Evolutionary conservation across 2,113 vertebrate species (phyloP).

Genomic region (Nothobranchius furzeri): DNA sequence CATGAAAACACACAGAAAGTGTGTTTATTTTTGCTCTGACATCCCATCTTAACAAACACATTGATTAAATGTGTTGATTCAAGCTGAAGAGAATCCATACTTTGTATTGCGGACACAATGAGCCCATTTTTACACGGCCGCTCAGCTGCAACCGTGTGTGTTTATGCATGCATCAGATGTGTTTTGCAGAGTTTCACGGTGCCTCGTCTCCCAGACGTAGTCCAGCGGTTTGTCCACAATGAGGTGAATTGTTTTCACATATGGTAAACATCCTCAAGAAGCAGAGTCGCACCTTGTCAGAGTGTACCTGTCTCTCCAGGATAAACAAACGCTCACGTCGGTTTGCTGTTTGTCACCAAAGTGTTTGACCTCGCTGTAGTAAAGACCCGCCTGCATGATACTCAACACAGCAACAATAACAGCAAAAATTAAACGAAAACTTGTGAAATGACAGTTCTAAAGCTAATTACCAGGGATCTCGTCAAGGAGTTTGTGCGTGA

Average conservation of each 20-base stretch:
- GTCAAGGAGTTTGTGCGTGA: too few relatives aligned
- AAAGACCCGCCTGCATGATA: conserved; percentile 20
- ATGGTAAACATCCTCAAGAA: conserved; percentile 67
- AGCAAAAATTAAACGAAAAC: conserved; percentile 1
- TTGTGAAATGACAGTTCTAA: conserved; percentile 14
- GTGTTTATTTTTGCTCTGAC: conserved; percentile 55
- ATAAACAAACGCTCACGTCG: conserved; percentile 21
- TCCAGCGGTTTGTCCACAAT: conserved; percentile 64
- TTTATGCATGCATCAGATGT: conserved; percentile 23
- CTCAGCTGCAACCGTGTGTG: conserved; percentile 19
- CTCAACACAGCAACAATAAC: conserved; percentile 2
- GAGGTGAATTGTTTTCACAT: conserved; percentile 68
- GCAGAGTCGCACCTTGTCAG: conserved; percentile 31
- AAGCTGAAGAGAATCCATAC: conserved; percentile 63
- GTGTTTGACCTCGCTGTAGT: neutral
- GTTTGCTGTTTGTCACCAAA: conserved; percentile 31
- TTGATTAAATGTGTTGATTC: conserved; percentile 57
- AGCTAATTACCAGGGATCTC: conserved; percentile 7
- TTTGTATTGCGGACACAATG: conserved; percentile 62
- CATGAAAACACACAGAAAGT: conserved; percentile 38
- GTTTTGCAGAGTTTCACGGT: conserved; percentile 26
- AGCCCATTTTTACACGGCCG: conserved; percentile 21
- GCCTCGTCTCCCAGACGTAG: conserved; percentile 55
- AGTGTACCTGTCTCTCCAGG: neutral
- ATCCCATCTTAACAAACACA: conserved; percentile 54